Evolutionary conservation across 2,888 invertebrate genomes (phyloP).

Genomic region (Cataglyphis altisquamis): DNA sequence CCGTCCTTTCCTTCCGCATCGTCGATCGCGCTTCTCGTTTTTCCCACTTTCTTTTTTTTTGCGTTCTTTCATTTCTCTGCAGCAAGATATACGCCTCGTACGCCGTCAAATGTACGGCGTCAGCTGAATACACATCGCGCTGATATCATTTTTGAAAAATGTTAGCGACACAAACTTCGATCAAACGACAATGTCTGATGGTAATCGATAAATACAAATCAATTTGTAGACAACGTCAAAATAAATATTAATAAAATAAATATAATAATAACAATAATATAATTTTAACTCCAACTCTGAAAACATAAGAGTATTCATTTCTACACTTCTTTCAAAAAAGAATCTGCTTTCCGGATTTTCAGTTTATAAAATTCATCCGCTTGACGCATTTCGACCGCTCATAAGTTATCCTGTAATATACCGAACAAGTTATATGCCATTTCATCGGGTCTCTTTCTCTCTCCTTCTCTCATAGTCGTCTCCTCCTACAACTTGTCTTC

Average conservation of each 20-base stretch:
- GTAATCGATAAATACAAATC: conserved; percentile 24
- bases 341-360: conserved; percentile 29
- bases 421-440: conserved; percentile 47
- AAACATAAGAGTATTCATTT: background rate
- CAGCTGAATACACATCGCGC: conserved; percentile 47
- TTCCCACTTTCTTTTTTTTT: conserved; percentile 36
- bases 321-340: conserved; percentile 5
- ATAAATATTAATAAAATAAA: conserved; percentile 8
- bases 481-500: conserved; percentile 47
- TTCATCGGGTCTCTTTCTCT: conserved; percentile 32
- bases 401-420: conserved; percentile 55
- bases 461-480: conserved; percentile 36
- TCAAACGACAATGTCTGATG: background rate
- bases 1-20: conserved; percentile 51
- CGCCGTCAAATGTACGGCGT: conserved; percentile 49
- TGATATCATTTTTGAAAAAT: conserved; percentile 43
- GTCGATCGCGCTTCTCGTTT: conserved; percentile 42
- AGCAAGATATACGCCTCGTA: conserved; percentile 42
- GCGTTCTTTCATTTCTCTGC: conserved; percentile 39
- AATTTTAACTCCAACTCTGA: conserved; percentile 34
- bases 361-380: conserved; percentile 40
- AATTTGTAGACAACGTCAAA: conserved; percentile 4
- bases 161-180: conserved; percentile 1
- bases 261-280: background rate
- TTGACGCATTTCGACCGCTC: conserved; percentile 40